phyloP scores from a whole-genome alignment of 2,888 invertebrate genomes.

The Zygothrica quintamaculata region DNA sequence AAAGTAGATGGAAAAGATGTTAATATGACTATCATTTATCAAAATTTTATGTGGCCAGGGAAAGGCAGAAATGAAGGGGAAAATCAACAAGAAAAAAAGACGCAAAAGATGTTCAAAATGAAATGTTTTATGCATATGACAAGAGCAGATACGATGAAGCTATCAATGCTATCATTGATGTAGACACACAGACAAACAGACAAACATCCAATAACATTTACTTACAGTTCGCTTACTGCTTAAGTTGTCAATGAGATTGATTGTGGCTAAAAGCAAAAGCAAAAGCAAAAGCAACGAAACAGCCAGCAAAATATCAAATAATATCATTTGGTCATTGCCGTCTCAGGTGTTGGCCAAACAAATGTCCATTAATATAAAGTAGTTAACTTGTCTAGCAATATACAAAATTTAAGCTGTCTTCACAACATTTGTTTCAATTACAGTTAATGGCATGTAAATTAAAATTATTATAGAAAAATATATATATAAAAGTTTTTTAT shows the following conservation, averaged over 20 bases:
- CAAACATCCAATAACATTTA: constrained; percentile 16
- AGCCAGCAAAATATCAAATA: too few relatives aligned
- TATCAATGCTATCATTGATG: constrained; percentile 44
- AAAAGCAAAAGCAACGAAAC: constrained; percentile 31
- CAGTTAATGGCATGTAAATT: constrained; percentile 32
- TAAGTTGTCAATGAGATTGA: constrained; percentile 71
- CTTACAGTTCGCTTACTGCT: constrained; percentile 15
- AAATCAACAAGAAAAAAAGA: too few relatives aligned
- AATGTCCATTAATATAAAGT: constrained; percentile 61
- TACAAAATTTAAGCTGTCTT: constrained; percentile 26
- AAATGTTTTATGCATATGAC: constrained; percentile 59
- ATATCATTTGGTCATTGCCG: constrained; percentile 38
- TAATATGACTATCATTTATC: constrained; percentile 65
- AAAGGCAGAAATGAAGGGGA: constrained; percentile 19
- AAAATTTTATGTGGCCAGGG: constrained; percentile 55
- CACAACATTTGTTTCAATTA: constrained; percentile 20
- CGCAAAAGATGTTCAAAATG: too few relatives aligned
- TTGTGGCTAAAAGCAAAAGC: too few relatives aligned
- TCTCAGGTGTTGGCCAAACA: constrained; percentile 54
- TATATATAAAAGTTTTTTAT: too few relatives aligned
- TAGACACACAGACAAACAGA: too few relatives aligned
- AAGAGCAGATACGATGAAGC: constrained; percentile 55
- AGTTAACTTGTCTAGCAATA: too few relatives aligned
- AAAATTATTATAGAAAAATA: constrained; percentile 3
- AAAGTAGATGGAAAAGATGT: too few relatives aligned